Evolutionary conservation across 2,888 invertebrate species (phyloP), one percentile per base, ranked within the genome.

Genomic region (Hyles lineata): DNA sequence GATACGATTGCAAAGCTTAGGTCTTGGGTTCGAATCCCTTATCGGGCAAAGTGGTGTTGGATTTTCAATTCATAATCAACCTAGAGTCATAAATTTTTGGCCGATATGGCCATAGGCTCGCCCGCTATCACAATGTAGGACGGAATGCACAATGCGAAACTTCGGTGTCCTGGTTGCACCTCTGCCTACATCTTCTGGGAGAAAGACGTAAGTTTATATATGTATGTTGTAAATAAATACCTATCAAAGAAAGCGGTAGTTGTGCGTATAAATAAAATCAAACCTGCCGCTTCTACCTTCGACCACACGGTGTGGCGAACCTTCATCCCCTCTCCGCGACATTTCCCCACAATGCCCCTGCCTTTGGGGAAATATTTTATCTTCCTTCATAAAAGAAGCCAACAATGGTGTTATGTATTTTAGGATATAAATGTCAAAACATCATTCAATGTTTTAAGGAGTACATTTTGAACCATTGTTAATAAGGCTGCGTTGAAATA

Each of bases 391-490:
- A 92, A 91, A 92, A 89, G 89, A 86, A 89, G 89, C 87, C 88
- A 89, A 92, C 92, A 91, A 92, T 91, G 86, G 89, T 88, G 87
- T 90, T 90, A 92, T 90, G 90, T 92, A 90, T 93, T 92, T 35
- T 91, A 89, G 87, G 87, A 90, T 92, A 92, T 91, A 92, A 93
- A 93, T 91, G 92, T 92, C 92, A 91, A 89, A 82, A 87, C 90
- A 93, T 93, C 92, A 89, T 84, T 91, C 89, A 90, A 80, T 83
- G 88, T 86, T 88, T 79, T 79, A 23, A 81, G 78, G 83, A 85
- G 83, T 85, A 85, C 79, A 81, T 83, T 82, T 79, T 75, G 77
- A 82, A 84, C 82, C 74, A 35, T 61, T 73, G 73, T 70, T 74
- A 77, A 75, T 74, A 76, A 73, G 23, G 61, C 35, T 55, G 60